Evolutionary conservation across 1,140 invertebrate species (phyloP).

Genomic region (Zaprionus africanus): DNA sequence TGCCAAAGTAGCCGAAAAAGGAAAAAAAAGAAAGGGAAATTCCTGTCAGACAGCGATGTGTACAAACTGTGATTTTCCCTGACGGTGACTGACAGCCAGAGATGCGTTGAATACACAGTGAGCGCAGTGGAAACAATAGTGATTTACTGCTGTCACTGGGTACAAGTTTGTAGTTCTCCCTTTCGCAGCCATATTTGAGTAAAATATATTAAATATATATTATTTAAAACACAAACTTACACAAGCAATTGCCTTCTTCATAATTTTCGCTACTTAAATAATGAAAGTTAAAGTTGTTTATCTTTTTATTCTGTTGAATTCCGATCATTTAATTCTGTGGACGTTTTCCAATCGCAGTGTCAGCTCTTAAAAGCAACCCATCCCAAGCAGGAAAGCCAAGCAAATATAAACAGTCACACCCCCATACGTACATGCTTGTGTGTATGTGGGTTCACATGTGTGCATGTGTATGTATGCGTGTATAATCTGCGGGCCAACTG

Average conservation of each 20-base stretch:
- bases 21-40: constrained; percentile 9
- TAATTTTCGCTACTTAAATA: background rate
- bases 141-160: constrained; percentile 12
- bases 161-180: background rate
- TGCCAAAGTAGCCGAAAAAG: constrained; percentile 33
- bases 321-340: background rate
- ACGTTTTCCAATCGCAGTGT: background rate
- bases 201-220: background rate
- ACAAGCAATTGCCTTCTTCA: background rate
- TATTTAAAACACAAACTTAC: background rate
- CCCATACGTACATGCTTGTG: background rate
- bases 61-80: constrained; percentile 23
- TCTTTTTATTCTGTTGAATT: background rate
- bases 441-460: background rate
- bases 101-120: background rate
- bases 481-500: constrained; percentile 32
- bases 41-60: constrained; percentile 21
- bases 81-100: constrained; percentile 15
- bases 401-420: background rate
- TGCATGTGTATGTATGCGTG: too few species aligned
- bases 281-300: background rate
- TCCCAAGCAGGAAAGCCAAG: constrained; percentile 1
- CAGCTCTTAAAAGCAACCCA: background rate
- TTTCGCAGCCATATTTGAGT: too few species aligned
- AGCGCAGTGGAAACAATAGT: background rate